Base-by-base conservation (phyloP, 2,113 vertebrate genomes). In the Psittacara wagleri region DNA sequence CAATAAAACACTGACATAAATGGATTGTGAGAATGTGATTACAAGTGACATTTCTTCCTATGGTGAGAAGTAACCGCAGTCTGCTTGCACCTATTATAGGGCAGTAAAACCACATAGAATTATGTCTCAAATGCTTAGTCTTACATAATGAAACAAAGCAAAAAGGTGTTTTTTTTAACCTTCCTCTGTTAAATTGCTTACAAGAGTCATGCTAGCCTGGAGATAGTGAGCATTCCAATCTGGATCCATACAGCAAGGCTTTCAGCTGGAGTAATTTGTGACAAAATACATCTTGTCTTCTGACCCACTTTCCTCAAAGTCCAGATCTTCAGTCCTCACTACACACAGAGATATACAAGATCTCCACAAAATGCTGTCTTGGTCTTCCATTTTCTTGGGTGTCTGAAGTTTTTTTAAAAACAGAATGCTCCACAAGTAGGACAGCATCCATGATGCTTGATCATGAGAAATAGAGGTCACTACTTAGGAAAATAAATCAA, bases 1-100 rank as follows among this genome's bases (percentile, higher is more conserved):
- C 31, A 74, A 90, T 89, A 97, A 95, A 97, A 95, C 85, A 94
- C 57, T 94, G 94, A 91, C 64, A 64, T 95, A 97, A 97, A 97
- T 73, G 85, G 64, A 93, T 93, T 91, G 84, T 95, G 95, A 74
- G 63, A 84, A 91, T 43, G n/a, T 86, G 48, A 72, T 85, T 91
- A 74, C 24, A 88, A 68, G 25, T 48, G 29, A 86, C 87, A 77
- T 75, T 85, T 70, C 8, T 31, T 78, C 35, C 52, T 72, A 10
- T 44, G 29, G 62, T 51, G 44, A 92, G 72, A 24, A 63, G 35
- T 39, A 80, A 83, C 8, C 0, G 1, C 22, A 55, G 29, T 48
- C 28, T 76, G 31, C 51, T 88, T 86, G 29, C 17, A 70, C 17
- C 13, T 72, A 22, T 69, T 94, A 52, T 39, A 66, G 24, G 9